These are phyloP conservation scores for Xylota segnis DNA, from an alignment of 2,888 invertebrate species.

Conservation along the genomic window DNA sequence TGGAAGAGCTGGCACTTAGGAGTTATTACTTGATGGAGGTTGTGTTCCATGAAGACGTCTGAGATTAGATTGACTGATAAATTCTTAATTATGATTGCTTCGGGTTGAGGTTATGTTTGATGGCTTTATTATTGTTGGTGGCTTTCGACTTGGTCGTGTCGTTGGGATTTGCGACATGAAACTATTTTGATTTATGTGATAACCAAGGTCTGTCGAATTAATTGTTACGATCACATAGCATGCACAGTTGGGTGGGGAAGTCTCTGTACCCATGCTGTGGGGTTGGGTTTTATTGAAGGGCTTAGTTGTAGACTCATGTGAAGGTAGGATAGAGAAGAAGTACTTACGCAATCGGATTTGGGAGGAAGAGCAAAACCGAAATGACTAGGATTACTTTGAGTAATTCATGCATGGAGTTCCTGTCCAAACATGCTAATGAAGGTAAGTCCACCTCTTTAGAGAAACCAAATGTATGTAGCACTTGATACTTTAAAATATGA, in stretches of 20 bases:
- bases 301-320: no score
- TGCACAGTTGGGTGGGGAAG: background rate
- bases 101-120: constrained; percentile 30
- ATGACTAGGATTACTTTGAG: no score
- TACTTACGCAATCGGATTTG: no score
- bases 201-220: background rate
- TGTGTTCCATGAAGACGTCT: constrained; percentile 27
- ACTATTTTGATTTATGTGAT: constrained; percentile 9
- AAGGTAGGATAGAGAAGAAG: no score
- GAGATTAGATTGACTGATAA: constrained; percentile 54
- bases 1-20: constrained; percentile 45
- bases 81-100: constrained; percentile 48
- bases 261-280: background rate
- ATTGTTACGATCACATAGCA: background rate
- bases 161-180: background rate
- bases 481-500: no score
- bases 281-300: background rate
- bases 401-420: no score
- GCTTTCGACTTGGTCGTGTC: background rate
- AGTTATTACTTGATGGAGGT: constrained; percentile 21
- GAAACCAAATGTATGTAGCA: no score
- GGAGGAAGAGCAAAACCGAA: no score
- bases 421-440: no score
- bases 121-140: constrained; percentile 9
- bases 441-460: no score